phyloP scores from a whole-genome alignment of 2,888 invertebrate genomes.

The Stenotaenia linearis region DNA sequence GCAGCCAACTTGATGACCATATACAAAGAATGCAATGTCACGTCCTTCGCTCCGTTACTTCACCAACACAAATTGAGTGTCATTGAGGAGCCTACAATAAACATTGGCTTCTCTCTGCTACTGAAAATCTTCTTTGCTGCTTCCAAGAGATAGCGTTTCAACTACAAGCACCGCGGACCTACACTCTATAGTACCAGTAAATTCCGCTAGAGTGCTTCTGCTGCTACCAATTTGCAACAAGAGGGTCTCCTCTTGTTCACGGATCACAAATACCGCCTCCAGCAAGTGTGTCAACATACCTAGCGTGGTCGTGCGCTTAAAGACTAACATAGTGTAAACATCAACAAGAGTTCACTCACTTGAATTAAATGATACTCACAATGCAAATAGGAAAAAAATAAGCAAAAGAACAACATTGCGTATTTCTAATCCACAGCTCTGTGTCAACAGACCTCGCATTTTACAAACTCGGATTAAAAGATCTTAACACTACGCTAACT shows the following conservation, averaged over 20 bases:
- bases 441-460: no score
- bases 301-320: neutral
- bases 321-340: neutral
- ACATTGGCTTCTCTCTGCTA: neutral
- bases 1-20: neutral
- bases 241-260: neutral
- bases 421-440: neutral
- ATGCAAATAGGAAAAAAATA: neutral
- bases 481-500: neutral
- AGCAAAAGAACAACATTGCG: neutral
- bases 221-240: neutral
- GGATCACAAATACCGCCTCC: neutral
- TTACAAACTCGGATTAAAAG: neutral
- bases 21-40: neutral
- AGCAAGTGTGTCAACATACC: neutral
- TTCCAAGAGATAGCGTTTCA: neutral
- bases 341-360: neutral
- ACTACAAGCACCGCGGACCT: neutral
- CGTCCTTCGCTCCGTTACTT: neutral
- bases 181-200: neutral
- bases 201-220: neutral
- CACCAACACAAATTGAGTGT: neutral
- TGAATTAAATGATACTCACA: neutral
- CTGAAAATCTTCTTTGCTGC: neutral
- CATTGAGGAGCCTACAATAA: neutral